phyloP scores from a whole-genome alignment of 2,888 invertebrate genomes.

The Tillus elongatus region DNA sequence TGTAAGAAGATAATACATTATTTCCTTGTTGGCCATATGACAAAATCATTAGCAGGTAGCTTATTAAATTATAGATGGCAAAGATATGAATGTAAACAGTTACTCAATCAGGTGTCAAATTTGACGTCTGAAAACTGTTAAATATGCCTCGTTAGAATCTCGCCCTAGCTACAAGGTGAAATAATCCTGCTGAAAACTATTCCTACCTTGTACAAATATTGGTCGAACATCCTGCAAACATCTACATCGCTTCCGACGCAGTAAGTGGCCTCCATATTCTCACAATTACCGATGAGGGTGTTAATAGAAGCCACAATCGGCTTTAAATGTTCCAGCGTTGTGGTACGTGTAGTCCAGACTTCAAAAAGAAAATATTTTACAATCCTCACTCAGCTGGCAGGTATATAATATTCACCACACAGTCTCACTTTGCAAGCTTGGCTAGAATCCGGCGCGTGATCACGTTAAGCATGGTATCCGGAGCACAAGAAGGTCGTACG shows the following conservation, averaged over 20 bases:
- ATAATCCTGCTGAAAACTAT: no score
- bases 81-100: no score
- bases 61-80: no score
- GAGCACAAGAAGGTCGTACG: no score
- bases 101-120: no score
- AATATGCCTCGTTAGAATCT: no score
- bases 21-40: no score
- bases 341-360: slow-evolving; percentile 29
- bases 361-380: slow-evolving; percentile 12
- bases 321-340: slow-evolving; percentile 45
- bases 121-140: no score
- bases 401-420: neutral
- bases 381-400: slow-evolving; percentile 14
- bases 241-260: slow-evolving; percentile 51
- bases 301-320: slow-evolving; percentile 45
- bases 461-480: no score
- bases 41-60: no score
- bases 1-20: no score
- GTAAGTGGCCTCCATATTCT: slow-evolving; percentile 56
- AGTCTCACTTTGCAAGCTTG: neutral
- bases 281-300: slow-evolving; percentile 44
- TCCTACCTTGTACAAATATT: slow-evolving; percentile 55
- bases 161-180: no score
- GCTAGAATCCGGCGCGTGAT: slow-evolving; percentile 31
- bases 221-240: slow-evolving; percentile 57